Conservation (phyloP, 2,797 vertebrate genomes). For the Fringilla coelebs region DNA sequence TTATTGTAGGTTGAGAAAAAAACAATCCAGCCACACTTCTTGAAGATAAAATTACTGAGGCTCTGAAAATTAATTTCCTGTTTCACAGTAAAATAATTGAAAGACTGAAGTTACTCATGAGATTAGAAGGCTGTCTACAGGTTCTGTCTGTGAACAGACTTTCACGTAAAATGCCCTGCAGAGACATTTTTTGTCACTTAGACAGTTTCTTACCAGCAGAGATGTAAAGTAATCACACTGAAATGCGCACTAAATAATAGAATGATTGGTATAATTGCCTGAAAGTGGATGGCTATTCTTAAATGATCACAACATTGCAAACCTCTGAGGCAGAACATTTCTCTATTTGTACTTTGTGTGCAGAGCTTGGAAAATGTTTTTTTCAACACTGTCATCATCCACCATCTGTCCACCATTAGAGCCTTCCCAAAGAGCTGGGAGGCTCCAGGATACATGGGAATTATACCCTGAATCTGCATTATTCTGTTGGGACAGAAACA, state of each 20-base stretch:
- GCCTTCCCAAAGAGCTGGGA: not conserved
- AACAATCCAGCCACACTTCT: not conserved
- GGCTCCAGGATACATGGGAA: not conserved
- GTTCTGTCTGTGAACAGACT: not conserved
- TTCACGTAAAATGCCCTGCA: not conserved
- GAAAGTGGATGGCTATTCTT: not conserved
- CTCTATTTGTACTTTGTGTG: not conserved
- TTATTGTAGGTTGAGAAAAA: not conserved
- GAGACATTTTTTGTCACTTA: not conserved
- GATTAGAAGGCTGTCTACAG: not conserved
- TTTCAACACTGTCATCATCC: not conserved
- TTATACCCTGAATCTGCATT: not conserved
- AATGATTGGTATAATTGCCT: not conserved
- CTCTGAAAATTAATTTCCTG: constrained; percentile 42
- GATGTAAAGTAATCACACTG: not conserved
- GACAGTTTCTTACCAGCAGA: not conserved
- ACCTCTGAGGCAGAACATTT: not conserved
- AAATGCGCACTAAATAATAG: not conserved
- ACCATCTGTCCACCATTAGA: not conserved
- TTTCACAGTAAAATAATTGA: constrained; percentile 16
- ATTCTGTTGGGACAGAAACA: not conserved
- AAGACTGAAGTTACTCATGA: not conserved
- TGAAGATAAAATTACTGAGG: not conserved
- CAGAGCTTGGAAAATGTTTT: not conserved
- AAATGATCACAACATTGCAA: not conserved